Evolutionary conservation across 2,888 invertebrate species (phyloP), one percentile per base, ranked within the genome.

Genomic region (Sabatieria punctata): DNA sequence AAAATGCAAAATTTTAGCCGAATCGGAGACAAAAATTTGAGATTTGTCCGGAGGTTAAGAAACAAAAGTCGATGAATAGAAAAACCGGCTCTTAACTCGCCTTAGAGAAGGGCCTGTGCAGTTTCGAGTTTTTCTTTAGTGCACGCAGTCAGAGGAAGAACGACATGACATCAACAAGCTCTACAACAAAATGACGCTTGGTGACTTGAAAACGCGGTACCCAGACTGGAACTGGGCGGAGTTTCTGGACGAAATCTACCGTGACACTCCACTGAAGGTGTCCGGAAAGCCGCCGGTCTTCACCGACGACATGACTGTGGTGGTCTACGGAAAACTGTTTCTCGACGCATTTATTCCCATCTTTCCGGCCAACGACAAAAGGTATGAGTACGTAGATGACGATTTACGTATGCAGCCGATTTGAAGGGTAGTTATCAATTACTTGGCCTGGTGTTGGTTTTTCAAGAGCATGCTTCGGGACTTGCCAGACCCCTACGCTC

Each of bases 171-270:
- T 84, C 0, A 81, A 83, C 50, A 75, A 78, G 44, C 79, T 84
- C 53, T 86, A 86, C 66, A 75, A 75, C 33, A 84, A 85, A 66
- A 68, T 85, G 57, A 76, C 77, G 0, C 65, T 86, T 38, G 69
- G 71, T 30, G 75, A 82, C 56, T 68, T 86, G 55, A 76, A 78
- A 58, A 58, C 58, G 2, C 70, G 26, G 6, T 26, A 41, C n/a
- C 3, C 13, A 2, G 26, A 41, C n/a, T 41, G 24, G n/a, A 25
- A 26, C 24, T 41, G 38, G 33, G 18, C 19, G 30, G 22, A 33
- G 15, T 30, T 43, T 21, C 23, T 33, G 6, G n/a, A 4, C 19
- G 23, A 19, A 13, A 11, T 39, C 4, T 39, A 18, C 22, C 22
- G 21, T 6, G 4, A 19, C 4, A 23, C 15, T 3, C 13, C 22